Conservation (phyloP, 2,113 vertebrate genomes). For the Bambusicola thoracicus region DNA sequence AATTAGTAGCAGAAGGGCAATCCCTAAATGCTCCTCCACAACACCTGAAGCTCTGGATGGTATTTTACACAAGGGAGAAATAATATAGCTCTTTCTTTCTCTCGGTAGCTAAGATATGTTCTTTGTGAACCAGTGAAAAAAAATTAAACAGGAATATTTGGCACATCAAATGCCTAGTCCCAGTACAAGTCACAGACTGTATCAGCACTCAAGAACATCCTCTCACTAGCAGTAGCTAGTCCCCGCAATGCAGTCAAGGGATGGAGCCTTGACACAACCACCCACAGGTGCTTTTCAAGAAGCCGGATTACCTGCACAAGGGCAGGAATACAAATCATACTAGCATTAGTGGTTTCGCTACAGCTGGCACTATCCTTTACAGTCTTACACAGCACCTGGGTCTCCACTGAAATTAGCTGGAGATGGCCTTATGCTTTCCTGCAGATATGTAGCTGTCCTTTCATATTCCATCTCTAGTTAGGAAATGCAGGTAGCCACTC, state of each 20-base stretch:
- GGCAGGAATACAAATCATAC: background rate
- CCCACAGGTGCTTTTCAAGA: background rate
- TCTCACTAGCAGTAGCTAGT: fast-evolving
- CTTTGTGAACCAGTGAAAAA: too few relatives aligned
- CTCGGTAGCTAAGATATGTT: background rate
- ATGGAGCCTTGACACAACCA: fast-evolving
- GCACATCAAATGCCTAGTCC: background rate
- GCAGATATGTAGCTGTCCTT: background rate
- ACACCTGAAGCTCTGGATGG: background rate
- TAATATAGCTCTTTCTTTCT: background rate
- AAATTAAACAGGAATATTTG: background rate
- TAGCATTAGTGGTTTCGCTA: background rate
- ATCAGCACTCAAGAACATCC: fast-evolving
- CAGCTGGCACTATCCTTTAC: background rate
- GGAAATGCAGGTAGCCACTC: background rate
- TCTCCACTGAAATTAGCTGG: background rate
- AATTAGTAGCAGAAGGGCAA: background rate
- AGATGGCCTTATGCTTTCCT: background rate
- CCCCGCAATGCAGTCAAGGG: background rate
- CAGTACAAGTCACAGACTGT: background rate
- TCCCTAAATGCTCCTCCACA: background rate
- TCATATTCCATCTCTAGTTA: background rate
- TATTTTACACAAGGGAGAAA: background rate
- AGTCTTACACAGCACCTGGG: background rate
- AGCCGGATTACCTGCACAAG: background rate